phyloP scores from a whole-genome alignment of 2,797 vertebrate species.

The Tolypeutes matacus region DNA sequence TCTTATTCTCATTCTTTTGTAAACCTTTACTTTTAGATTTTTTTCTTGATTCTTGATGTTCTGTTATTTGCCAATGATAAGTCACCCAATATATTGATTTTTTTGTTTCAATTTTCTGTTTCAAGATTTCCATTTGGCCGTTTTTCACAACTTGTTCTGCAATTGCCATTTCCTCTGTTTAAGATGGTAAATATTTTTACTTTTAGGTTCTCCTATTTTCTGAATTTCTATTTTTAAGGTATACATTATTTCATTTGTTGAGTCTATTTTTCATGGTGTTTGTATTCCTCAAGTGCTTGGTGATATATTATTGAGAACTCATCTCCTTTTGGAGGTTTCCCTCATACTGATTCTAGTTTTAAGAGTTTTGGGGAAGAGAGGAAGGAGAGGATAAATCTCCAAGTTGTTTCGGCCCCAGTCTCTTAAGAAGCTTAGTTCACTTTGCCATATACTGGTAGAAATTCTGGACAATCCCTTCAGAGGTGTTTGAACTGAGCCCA shows the following conservation, averaged over 20 bases:
- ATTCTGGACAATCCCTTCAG: not conserved
- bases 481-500: not conserved
- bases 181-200: not conserved
- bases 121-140: not conserved
- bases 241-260: not conserved
- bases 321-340: not conserved
- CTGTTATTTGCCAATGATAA: conserved; percentile 12
- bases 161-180: not conserved
- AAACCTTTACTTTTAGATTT: not conserved
- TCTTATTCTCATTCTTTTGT: conserved; percentile 5
- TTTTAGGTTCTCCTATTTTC: conserved; percentile 2
- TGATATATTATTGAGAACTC: not conserved
- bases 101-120: not conserved
- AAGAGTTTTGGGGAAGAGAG: not conserved
- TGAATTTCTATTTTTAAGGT: not conserved
- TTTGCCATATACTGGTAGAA: not conserved
- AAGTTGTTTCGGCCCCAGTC: not conserved
- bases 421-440: conserved; percentile 4
- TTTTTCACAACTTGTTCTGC: not conserved
- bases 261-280: not conserved
- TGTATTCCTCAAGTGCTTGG: not conserved
- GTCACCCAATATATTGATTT: not conserved
- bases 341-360: not conserved
- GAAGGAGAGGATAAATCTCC: not conserved
- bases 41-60: not conserved